Evolutionary conservation across 2,888 invertebrate genomes (phyloP), one percentile per base, ranked within the genome.

Genomic region (Andrena hattorfiana): DNA sequence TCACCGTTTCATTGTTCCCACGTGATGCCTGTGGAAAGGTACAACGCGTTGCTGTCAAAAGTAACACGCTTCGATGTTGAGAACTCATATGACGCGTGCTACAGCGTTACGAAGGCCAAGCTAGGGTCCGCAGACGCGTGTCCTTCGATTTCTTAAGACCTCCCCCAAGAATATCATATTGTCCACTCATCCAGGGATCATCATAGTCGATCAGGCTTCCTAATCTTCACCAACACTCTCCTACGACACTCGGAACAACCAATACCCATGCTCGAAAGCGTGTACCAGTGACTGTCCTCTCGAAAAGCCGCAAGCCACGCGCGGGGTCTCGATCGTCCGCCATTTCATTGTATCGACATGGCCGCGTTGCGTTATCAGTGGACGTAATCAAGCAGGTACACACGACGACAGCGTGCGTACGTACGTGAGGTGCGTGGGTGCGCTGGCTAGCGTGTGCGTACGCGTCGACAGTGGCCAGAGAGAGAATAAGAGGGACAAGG

Each of bases 291-390:
- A 23, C n/a, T 42, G n/a, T 16, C 23, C 13, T 7, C 2, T n/a
- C 30, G 62, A 54, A 32, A 35, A 76, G 62, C 32, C n/a, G 5
- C 42, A 26, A 16, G 48, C 23, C 54, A 35, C 20, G 64, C 71
- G 62, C 42, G 49, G 70, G 75, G 70, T 67, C 72, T 68, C 54
- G 77, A 76, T 77, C 83, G 87, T 86, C 89, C 88, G 90, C 90
- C 90, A 90, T 90, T 90, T 86, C 89, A 90, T 90, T 90, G 90
- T 89, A 85, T 89, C 88, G 87, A 86, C 86, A 90, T 90, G 88
- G 90, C 89, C 75, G 89, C 87, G 86, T 88, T 87, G 87, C 86
- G 86, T 83, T 91, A 91, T 91, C 91, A 87, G 86, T 83, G 86
- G 85, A 85, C 88, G 91, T 90, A 91, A 91, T 91, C 91, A 90